Percentiles rank a stretch among this genome's conserved stretches.
Conservation (phyloP, 2,888 invertebrate genomes). For the Tubiluchus corallicola region DNA sequence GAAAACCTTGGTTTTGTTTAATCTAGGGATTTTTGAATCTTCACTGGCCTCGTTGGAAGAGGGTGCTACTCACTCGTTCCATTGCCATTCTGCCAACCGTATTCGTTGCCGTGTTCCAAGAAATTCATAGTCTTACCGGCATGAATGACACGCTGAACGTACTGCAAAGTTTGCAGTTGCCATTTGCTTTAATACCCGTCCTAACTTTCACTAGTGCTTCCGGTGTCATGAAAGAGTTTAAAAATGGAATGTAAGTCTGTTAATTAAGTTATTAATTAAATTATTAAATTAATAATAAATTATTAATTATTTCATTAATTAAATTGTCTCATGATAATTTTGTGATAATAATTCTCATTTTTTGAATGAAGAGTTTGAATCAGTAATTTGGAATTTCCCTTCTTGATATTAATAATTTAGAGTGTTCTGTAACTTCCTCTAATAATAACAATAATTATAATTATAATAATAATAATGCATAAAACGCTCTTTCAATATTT, state of each 20-base stretch:
- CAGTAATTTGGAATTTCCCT: not conserved
- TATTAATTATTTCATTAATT: not conserved
- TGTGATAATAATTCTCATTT: not conserved
- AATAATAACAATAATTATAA: no score
- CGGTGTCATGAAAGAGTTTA: slow-evolving; percentile 64
- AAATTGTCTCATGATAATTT: slow-evolving; percentile 7
- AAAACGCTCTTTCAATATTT: no score
- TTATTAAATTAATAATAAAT: not conserved
- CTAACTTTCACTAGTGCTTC: slow-evolving; percentile 62
- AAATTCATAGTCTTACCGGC: slow-evolving; percentile 41
- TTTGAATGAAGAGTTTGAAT: not conserved
- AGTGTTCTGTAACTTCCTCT: not conserved
- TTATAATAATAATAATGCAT: no score
- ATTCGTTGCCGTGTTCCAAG: slow-evolving; percentile 25
- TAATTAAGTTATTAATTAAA: slow-evolving; percentile 5
- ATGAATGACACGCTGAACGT: slow-evolving; percentile 75
- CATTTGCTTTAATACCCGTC: slow-evolving; percentile 67
- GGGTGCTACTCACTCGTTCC: slow-evolving; percentile 60
- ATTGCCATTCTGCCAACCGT: slow-evolving; percentile 52
- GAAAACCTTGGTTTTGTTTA: no score
- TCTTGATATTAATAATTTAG: slow-evolving; percentile 4
- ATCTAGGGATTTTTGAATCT: slow-evolving; percentile 56
- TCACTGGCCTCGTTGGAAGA: slow-evolving; percentile 66
- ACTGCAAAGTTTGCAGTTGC: slow-evolving; percentile 65
- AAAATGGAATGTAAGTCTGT: slow-evolving; percentile 48